phyloP scores from a whole-genome alignment of 2,113 vertebrate species.

The Amphiprion ocellaris region DNA sequence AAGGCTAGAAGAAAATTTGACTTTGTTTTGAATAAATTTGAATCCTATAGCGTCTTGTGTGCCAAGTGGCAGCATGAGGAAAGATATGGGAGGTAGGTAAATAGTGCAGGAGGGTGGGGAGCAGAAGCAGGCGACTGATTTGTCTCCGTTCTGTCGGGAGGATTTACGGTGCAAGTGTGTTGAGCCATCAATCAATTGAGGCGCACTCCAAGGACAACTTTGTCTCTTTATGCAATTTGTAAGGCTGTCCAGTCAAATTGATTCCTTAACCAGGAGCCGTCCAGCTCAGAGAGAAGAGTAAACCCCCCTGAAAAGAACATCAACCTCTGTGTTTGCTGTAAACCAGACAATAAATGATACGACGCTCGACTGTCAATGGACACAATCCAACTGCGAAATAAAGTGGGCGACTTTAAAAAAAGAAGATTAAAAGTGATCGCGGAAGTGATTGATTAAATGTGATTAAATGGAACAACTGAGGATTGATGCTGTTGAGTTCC shows the following conservation, averaged over 20 bases:
- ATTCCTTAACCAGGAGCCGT: slow-evolving; percentile 84
- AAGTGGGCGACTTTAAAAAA: slow-evolving; percentile 65
- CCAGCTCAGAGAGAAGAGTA: slow-evolving; percentile 68
- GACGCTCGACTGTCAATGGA: slow-evolving; percentile 48
- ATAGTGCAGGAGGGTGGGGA: slow-evolving; percentile 44
- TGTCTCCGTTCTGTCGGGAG: slow-evolving; percentile 80
- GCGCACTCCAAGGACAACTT: slow-evolving; percentile 84
- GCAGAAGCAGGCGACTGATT: slow-evolving; percentile 72
- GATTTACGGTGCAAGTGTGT: slow-evolving; percentile 83
- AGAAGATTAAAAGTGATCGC: slow-evolving; percentile 64
- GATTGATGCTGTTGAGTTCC: slow-evolving; percentile 49
- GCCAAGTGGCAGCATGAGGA: slow-evolving; percentile 36
- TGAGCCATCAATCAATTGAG: slow-evolving; percentile 84
- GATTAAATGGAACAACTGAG: slow-evolving; percentile 60
- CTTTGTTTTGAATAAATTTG: slow-evolving; percentile 73
- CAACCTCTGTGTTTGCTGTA: slow-evolving; percentile 69
- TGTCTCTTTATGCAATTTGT: slow-evolving; percentile 86
- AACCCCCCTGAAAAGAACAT: slow-evolving; percentile 68
- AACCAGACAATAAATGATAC: slow-evolving; percentile 76
- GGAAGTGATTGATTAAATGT: slow-evolving; percentile 70
- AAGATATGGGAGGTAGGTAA: slow-evolving; percentile 62
- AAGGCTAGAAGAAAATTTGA: slow-evolving; percentile 54
- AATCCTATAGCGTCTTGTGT: slow-evolving; percentile 54
- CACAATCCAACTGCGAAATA: slow-evolving; percentile 65
- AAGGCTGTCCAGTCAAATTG: slow-evolving; percentile 86